These are phyloP conservation scores for Zaprionus davidi DNA, from an alignment of 1,140 invertebrate species.

Conservation along the genomic window DNA sequence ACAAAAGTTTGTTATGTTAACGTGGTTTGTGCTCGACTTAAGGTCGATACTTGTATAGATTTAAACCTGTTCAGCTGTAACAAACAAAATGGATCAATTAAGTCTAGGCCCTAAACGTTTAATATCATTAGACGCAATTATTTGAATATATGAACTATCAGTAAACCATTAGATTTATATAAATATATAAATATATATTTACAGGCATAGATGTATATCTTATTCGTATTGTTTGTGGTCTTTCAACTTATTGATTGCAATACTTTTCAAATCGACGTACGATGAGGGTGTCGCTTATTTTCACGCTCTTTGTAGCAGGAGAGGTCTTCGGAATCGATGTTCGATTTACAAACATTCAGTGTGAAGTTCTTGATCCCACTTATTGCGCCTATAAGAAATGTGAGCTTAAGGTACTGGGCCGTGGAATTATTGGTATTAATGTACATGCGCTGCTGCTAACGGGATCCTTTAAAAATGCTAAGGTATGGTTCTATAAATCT, in stretches of 20 bases:
- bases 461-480: background rate
- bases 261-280: background rate
- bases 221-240: too few relatives aligned
- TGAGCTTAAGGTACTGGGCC: conserved; percentile 31
- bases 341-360: conserved; percentile 17
- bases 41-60: too few relatives aligned
- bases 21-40: too few relatives aligned
- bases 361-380: background rate
- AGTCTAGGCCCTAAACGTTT: too few relatives aligned
- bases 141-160: too few relatives aligned
- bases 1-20: too few relatives aligned
- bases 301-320: background rate
- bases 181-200: too few relatives aligned
- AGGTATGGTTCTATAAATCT: background rate
- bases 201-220: too few relatives aligned
- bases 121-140: too few relatives aligned
- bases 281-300: background rate
- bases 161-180: too few relatives aligned
- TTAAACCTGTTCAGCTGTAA: too few relatives aligned
- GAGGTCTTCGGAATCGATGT: background rate
- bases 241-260: background rate
- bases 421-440: background rate
- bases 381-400: conserved; percentile 19
- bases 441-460: conserved; percentile 9
- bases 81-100: too few relatives aligned